Evolutionary conservation across 2,888 invertebrate species (phyloP), one percentile per base, ranked within the genome.

Genomic region (Catocala fraxini): DNA sequence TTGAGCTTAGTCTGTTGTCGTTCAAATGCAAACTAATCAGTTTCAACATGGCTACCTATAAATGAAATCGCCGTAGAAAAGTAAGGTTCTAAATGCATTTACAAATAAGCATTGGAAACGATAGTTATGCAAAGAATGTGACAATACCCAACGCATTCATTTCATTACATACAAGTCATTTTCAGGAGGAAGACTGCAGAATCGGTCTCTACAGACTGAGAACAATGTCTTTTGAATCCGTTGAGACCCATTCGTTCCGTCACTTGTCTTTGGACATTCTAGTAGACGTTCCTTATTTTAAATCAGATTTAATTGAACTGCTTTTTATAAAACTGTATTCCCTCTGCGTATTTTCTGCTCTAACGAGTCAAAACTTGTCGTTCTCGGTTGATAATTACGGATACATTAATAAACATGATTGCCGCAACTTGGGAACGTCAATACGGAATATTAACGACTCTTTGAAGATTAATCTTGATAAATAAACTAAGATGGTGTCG

Each of bases 391-490:
- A 43, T 57, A 68, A 66, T 65, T 63, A 66, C 39, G 56, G 54
- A 56, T 51, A 46, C 64, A 77, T 77, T 72, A 77, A 77, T 79
- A 77, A 72, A 74, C 75, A 77, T 79, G 68, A 71, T 68, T 59
- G 62, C 51, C 56, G 54, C 65, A 62, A 53, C 54, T 68, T 64
- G 68, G 41, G 54, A 48, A 54, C 65, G 59, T 72, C 64, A 47
- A 53, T 69, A 61, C 58, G 68, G 68, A 75, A 73, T 71, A 67
- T 56, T 62, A 65, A 68, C 45, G 51, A 59, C 55, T 48, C 61
- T 62, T 51, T 46, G 59, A 53, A 61, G 64, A 61, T 66, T 67
- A 25, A 25, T 25, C 25, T 25, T 25, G 25, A 25, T 25, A 25
- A 25, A 25, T 57, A 63, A 67, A 65, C 56, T 39, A 39, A 6